These are phyloP conservation scores for Eupithecia vulgata DNA, from an alignment of 2,888 invertebrate genomes.

Conservation along the genomic window DNA sequence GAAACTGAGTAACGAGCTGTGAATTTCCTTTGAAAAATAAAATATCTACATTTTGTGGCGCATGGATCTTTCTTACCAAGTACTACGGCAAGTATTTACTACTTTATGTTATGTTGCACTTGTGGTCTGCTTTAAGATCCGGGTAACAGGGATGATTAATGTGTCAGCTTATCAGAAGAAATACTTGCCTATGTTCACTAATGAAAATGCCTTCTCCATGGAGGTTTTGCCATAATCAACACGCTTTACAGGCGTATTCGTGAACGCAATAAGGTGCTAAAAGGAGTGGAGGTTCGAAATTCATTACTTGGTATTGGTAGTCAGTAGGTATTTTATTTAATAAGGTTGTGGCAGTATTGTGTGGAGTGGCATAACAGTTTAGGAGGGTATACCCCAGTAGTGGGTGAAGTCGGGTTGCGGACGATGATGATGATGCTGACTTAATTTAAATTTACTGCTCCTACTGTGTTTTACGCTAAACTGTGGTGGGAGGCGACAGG, in stretches of 20 bases:
- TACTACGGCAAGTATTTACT: background rate
- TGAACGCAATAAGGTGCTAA: background rate
- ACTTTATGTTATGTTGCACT: background rate
- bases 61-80: background rate
- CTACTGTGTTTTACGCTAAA: background rate
- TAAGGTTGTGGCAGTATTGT: no score
- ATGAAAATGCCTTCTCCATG: no score
- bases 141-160: background rate
- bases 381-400: no score
- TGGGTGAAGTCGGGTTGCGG: no score
- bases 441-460: background rate
- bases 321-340: no score
- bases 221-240: background rate
- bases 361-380: no score
- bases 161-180: no score
- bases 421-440: background rate
- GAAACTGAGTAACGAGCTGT: background rate
- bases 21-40: background rate
- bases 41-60: background rate
- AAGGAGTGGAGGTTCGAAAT: background rate
- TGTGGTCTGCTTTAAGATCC: background rate
- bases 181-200: no score
- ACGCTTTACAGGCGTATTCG: background rate
- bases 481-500: constrained; percentile 33
- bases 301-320: no score